A percentile compares a stretch with the other conserved stretches of the same genome.
These are phyloP conservation scores for Xylophagus ater DNA, from an alignment of 2,888 invertebrate species.

Conservation along the genomic window DNA sequence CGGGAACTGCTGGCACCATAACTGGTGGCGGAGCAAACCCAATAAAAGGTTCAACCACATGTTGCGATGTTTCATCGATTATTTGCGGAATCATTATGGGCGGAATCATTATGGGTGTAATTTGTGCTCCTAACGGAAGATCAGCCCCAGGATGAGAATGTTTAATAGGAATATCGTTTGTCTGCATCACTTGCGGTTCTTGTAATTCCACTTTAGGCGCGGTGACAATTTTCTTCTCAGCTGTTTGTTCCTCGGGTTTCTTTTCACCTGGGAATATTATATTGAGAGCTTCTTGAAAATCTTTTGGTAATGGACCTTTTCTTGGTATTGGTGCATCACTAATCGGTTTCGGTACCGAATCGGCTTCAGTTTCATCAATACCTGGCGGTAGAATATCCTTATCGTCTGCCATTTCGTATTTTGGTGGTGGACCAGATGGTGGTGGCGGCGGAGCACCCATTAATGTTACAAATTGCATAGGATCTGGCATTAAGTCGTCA, in stretches of 20 bases:
- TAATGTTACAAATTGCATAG: conserved; percentile 36
- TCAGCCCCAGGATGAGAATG: conserved; percentile 24
- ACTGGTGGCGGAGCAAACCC: conserved; percentile 1
- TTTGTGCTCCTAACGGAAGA: no score
- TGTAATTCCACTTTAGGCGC: no score
- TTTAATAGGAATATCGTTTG: no score
- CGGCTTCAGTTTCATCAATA: conserved; percentile 36
- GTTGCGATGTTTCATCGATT: conserved; percentile 24
- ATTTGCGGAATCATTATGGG: not conserved
- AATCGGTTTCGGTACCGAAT: conserved; percentile 39
- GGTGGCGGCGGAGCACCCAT: conserved; percentile 38
- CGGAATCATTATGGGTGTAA: not conserved
- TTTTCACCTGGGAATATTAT: conserved; percentile 45
- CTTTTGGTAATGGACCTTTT: conserved; percentile 44
- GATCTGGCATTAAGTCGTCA: conserved; percentile 40
- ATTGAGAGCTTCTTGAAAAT: conserved; percentile 48
- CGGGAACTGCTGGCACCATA: not conserved
- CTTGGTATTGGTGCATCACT: conserved; percentile 37
- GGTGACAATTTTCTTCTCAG: no score
- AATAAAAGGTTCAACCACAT: conserved; percentile 26
- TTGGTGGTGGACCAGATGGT: conserved; percentile 29
- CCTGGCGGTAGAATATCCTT: conserved; percentile 36
- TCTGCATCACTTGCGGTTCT: no score
- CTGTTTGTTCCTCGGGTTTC: conserved; percentile 24
- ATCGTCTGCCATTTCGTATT: conserved; percentile 23